Conservation (phyloP, 2,888 invertebrate genomes). For the Drosophila meridionalis region DNA sequence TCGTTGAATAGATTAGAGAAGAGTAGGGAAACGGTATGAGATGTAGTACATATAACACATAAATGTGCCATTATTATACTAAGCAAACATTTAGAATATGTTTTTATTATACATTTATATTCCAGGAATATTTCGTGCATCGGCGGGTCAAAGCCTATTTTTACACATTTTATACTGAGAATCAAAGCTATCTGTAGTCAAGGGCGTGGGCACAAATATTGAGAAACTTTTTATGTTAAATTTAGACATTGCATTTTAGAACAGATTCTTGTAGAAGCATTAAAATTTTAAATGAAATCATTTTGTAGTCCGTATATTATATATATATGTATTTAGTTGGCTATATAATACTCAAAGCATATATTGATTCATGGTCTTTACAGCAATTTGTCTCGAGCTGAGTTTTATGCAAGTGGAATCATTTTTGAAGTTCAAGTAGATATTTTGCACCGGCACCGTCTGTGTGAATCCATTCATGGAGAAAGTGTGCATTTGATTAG, state of each 20-base stretch:
- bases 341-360: slow-evolving; percentile 38
- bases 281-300: not conserved
- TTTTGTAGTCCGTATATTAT: not conserved
- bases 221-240: slow-evolving; percentile 2
- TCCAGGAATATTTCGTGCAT: not conserved
- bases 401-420: slow-evolving; percentile 65
- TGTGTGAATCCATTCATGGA: slow-evolving; percentile 84
- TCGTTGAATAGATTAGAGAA: not conserved
- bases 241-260: slow-evolving; percentile 26
- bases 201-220: slow-evolving; percentile 29
- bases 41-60: not conserved
- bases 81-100: not conserved
- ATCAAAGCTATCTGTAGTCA: slow-evolving; percentile 22
- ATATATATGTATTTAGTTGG: not conserved
- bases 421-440: slow-evolving; percentile 75
- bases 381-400: slow-evolving; percentile 61
- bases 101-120: not conserved
- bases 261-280: not conserved
- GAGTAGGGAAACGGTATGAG: not conserved
- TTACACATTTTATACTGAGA: slow-evolving; percentile 10
- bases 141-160: not conserved
- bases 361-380: slow-evolving; percentile 81
- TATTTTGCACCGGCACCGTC: slow-evolving; percentile 75
- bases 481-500: slow-evolving; percentile 67
- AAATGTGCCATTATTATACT: not conserved